phyloP scores from a whole-genome alignment of 2,797 vertebrate genomes.

The Margarornis squamiger region DNA sequence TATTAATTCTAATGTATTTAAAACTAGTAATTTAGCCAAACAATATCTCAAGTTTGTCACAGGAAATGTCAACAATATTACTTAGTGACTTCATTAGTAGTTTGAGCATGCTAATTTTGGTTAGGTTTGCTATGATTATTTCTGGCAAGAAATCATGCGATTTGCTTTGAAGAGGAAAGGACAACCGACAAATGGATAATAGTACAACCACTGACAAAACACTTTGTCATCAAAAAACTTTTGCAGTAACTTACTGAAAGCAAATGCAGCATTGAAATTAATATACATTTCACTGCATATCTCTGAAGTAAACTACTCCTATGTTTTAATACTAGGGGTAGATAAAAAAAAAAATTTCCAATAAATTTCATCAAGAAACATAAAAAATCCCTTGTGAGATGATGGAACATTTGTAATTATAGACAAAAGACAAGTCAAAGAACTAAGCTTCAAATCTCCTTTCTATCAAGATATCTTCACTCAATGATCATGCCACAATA shows the following conservation, averaged over 20 bases:
- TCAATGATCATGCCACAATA: neutral
- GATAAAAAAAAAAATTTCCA: neutral
- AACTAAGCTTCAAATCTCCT: neutral
- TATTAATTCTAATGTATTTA: neutral
- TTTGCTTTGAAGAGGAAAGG: neutral
- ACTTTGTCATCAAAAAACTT: neutral
- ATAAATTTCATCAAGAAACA: neutral
- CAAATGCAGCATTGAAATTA: neutral
- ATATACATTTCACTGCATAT: neutral
- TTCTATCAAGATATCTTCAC: neutral
- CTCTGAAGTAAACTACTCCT: neutral
- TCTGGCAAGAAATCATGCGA: neutral
- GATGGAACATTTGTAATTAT: neutral
- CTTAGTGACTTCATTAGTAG: neutral
- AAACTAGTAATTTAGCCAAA: neutral
- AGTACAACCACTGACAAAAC: neutral
- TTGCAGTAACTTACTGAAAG: neutral
- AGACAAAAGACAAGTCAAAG: neutral
- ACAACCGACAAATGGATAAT: neutral
- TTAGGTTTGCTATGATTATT: neutral
- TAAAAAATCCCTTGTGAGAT: neutral
- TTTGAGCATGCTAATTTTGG: neutral
- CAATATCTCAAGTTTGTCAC: neutral
- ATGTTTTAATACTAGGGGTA: neutral
- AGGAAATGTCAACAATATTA: neutral